Base-by-base conservation (phyloP, 2,113 vertebrate species). In the Calonectris borealis region DNA sequence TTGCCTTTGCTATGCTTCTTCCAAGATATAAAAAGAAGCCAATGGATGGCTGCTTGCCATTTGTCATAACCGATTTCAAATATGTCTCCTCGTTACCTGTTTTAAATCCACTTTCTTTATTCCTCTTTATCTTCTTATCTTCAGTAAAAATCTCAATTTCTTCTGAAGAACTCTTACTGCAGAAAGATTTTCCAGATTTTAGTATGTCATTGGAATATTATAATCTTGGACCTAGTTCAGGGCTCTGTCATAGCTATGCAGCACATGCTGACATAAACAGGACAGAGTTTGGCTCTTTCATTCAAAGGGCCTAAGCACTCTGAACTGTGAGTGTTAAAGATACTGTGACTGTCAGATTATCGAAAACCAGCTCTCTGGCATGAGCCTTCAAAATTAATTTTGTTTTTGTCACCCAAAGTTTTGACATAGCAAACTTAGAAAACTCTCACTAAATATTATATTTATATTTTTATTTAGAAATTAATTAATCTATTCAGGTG, bases 1-100 rank as follows among this genome's bases (percentile, higher is more conserved):
- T 96, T 96, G 73, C 22, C 18, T 83, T 82, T 72, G 4, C 25
- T 78, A 31, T 57, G 48, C 27, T 62, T 91, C 52, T 97, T 96
- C 92, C 96, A 97, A 96, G 69, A 85, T 6, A 21, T 79, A 49
- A 82, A 95, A 82, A 66, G 49, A 60, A 86, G 65, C 72, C 36
- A 58, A 75, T 11, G 21, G 36, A 68, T 93, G 93, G 85, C 83
- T 66, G 36, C n/a, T 84, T 83, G 95, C 96, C 95, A 94, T 79
- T 69, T 90, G 91, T 61, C 77, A 58, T 48, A 72, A 71, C 44
- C 73, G 58, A 52, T 96, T 96, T 85, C 42, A 94, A 92, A 85
- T n/a, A 58, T 38, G 19, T 49, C 57, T 95, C 54, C 86, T 95
- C 1, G 0, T 70, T 78, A 55, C 58, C n/a, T 85, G 92, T 83